Evolutionary conservation across 2,113 vertebrate genomes (phyloP), one percentile per base, ranked within the genome.

Genomic region (Varanus komodoensis): DNA sequence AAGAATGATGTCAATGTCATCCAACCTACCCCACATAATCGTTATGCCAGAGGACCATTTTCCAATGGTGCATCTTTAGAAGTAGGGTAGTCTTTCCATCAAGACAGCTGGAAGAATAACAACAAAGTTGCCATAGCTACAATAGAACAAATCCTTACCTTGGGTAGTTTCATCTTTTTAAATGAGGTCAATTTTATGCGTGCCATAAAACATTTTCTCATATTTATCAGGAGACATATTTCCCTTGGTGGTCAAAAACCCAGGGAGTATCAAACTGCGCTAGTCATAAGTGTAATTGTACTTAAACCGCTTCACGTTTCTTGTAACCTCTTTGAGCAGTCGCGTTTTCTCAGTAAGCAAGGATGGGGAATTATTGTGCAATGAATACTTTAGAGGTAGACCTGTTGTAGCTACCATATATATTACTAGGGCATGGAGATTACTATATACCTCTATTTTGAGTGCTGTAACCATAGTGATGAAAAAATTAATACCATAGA

Each of bases 381-480:
- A 50, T 38, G 69, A 25, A 48, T 15, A 2, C 25, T 75, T 52
- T 75, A 34, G 19, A 38, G 1, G 52, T 61, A 67, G 64, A n/a
- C 32, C 84, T 19, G 32, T 32, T 74, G 32, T 83, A 94, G 50
- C 14, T 54, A 44, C 1, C 6, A 87, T 50, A 84, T 86, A 77
- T 7, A 73, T 87, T 87, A 86, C 21, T 84, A 29, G 48, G 54
- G 88, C 87, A 7, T 34, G 15, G 19, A 12, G 9, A 0, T 2
- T 89, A 61, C 61, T 75, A 27, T 14, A 86, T 15, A 75, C 23
- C 32, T 86, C 69, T 67, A 34, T 87, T 67, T 54, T 87, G 89
- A 90, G 34, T 93, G 6, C 75, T 88, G n/a, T 27, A 79, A 82
- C 78, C 89, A 50, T 92, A 21, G 6, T 11, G 74, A 81, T 48